Conservation (phyloP, 1,140 invertebrate species). For the Rhopalosiphum maidis region DNA sequence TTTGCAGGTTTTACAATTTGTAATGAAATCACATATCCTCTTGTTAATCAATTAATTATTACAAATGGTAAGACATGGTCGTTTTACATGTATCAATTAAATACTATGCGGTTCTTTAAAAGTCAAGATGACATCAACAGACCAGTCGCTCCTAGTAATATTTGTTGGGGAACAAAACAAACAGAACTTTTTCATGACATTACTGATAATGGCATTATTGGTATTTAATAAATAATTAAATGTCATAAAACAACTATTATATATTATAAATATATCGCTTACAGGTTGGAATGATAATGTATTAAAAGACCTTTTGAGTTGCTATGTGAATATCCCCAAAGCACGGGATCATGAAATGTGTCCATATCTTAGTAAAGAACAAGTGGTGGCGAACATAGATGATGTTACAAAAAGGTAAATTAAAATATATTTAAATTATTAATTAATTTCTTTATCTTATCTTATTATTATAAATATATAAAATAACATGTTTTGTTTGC, state of each 20-base stretch:
- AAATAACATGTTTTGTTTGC: not conserved
- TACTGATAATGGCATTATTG: slow-evolving; percentile 74
- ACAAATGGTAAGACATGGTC: slow-evolving; percentile 84
- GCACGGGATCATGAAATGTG: slow-evolving; percentile 72
- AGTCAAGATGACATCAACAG: slow-evolving; percentile 65
- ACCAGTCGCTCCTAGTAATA: slow-evolving; percentile 75
- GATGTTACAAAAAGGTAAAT: slow-evolving; percentile 72
- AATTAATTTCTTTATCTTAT: not conserved
- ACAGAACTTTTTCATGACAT: slow-evolving; percentile 78
- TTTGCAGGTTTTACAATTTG: slow-evolving; percentile 81
- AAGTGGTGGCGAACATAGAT: slow-evolving; percentile 73
- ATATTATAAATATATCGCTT: slow-evolving; percentile 36
- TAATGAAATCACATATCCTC: slow-evolving; percentile 86
- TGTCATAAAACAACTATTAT: not conserved
- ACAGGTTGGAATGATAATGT: slow-evolving; percentile 79
- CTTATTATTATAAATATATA: slow-evolving; percentile 61
- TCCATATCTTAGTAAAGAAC: slow-evolving; percentile 73
- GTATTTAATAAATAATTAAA: slow-evolving; percentile 60
- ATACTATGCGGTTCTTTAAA: slow-evolving; percentile 75
- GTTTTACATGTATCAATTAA: slow-evolving; percentile 88
- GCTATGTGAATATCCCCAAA: slow-evolving; percentile 76
- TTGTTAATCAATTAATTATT: slow-evolving; percentile 82
- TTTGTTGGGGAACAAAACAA: slow-evolving; percentile 79
- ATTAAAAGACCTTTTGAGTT: slow-evolving; percentile 75
- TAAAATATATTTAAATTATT: slow-evolving; percentile 58